These are phyloP conservation scores for Danio aesculapii DNA, from an alignment of 2,797 vertebrate species.

Conservation along the genomic window DNA sequence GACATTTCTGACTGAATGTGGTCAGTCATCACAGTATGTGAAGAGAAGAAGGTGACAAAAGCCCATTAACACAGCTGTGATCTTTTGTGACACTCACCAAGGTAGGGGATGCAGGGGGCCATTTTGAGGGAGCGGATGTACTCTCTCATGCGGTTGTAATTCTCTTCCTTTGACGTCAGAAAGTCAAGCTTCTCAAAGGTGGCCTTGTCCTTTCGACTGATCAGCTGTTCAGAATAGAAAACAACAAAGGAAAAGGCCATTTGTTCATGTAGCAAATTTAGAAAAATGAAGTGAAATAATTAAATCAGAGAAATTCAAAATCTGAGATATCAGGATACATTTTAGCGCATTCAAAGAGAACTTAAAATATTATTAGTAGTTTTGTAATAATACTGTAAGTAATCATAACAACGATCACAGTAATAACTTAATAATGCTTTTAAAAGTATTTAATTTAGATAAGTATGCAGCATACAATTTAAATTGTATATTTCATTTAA, in stretches of 20 bases:
- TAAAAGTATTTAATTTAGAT: too few species aligned
- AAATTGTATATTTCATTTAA: not conserved
- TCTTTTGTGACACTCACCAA: slow-evolving; percentile 78
- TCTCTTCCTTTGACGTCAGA: slow-evolving; percentile 93
- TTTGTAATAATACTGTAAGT: too few species aligned
- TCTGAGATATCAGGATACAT: too few species aligned
- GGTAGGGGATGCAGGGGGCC: slow-evolving; percentile 93
- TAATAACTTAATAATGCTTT: too few species aligned
- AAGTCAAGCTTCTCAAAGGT: slow-evolving; percentile 95
- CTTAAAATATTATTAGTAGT: too few species aligned
- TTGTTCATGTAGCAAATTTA: not conserved
- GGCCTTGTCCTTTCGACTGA: slow-evolving; percentile 93
- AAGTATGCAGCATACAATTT: not conserved
- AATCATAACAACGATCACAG: too few species aligned
- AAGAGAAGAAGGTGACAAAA: not conserved
- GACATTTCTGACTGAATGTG: not conserved
- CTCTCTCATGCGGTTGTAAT: slow-evolving; percentile 92
- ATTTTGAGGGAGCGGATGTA: slow-evolving; percentile 93
- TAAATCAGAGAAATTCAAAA: not conserved
- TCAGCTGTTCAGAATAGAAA: slow-evolving; percentile 77
- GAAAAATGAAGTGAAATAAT: too few species aligned
- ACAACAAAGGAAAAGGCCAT: not conserved
- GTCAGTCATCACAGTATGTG: too few species aligned
- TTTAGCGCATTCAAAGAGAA: too few species aligned
- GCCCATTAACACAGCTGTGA: not conserved